A percentile compares a stretch with the other conserved stretches of the same genome.
phyloP scores from a whole-genome alignment of 2,113 vertebrate genomes.

The Ondatra zibethicus region DNA sequence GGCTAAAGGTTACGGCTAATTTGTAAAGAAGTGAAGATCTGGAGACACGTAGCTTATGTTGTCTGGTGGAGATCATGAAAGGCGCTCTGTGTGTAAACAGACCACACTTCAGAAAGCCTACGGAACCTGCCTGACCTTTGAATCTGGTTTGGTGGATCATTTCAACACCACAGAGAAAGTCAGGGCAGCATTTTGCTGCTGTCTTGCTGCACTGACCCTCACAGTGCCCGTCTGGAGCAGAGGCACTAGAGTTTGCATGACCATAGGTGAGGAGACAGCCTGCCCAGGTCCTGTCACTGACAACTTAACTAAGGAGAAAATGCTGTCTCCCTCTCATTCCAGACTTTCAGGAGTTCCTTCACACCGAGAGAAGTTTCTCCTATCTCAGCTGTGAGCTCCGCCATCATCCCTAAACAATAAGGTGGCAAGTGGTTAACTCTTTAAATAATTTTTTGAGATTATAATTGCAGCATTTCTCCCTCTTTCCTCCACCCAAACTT shows the following conservation, averaged over 20 bases:
- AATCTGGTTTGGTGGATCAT: not conserved
- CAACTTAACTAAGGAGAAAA: not conserved
- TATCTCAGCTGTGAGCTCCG: not conserved
- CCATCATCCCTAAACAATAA: not conserved
- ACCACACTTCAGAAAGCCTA: not conserved
- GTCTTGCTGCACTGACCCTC: not conserved
- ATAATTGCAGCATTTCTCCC: not conserved
- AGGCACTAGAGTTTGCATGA: not conserved
- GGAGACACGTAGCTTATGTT: constrained; percentile 40
- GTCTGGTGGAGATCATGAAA: not conserved
- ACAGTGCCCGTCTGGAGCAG: not conserved
- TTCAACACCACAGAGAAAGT: not conserved
- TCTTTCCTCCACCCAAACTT: not conserved
- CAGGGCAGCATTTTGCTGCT: not conserved
- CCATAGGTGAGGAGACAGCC: not conserved
- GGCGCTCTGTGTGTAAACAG: not conserved
- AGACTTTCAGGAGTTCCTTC: not conserved
- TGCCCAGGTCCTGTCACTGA: not conserved
- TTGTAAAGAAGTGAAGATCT: constrained; percentile 60
- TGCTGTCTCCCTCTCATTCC: not conserved
- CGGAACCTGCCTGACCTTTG: not conserved
- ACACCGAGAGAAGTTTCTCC: not conserved
- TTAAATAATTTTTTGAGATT: not conserved
- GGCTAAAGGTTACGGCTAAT: constrained; percentile 61
- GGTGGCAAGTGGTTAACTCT: not conserved